Percentiles rank a stretch among this genome's conserved stretches.
These are phyloP conservation scores for Huso huso DNA, from an alignment of 2,797 vertebrate genomes.

Conservation along the genomic window DNA sequence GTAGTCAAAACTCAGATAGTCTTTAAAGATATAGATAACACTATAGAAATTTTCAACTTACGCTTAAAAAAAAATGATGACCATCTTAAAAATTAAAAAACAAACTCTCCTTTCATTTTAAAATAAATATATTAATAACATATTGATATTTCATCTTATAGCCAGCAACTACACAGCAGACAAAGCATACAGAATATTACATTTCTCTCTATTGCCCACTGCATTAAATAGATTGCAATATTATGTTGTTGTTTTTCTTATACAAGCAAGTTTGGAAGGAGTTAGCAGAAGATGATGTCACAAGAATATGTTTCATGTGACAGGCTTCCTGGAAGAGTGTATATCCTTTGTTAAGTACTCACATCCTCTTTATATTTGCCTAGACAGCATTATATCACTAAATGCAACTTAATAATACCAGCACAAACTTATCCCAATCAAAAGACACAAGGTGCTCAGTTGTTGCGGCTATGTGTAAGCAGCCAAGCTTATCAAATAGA, in stretches of 20 bases:
- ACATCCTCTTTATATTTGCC: neutral
- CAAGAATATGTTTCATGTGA: conserved; percentile 1
- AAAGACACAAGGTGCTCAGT: neutral
- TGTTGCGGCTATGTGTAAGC: too few relatives aligned
- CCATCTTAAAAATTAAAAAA: too few relatives aligned
- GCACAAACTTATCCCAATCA: neutral
- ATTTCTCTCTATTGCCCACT: conserved; percentile 9
- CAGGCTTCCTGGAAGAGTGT: neutral
- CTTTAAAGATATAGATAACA: too few relatives aligned
- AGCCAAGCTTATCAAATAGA: too few relatives aligned
- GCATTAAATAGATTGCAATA: conserved; percentile 46
- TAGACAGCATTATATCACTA: neutral
- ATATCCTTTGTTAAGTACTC: neutral
- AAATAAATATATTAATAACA: too few relatives aligned
- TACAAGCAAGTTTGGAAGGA: neutral
- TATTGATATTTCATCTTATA: too few relatives aligned
- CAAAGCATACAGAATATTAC: conserved; percentile 1
- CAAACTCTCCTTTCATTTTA: too few relatives aligned
- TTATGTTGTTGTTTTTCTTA: neutral
- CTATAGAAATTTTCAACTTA: too few relatives aligned
- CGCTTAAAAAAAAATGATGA: too few relatives aligned
- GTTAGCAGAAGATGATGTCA: neutral
- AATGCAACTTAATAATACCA: conserved; percentile 1
- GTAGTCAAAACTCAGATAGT: too few relatives aligned
- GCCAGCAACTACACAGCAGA: too few relatives aligned